phyloP scores from a whole-genome alignment of 2,888 invertebrate species.

The Lasioglossum marginatum region DNA sequence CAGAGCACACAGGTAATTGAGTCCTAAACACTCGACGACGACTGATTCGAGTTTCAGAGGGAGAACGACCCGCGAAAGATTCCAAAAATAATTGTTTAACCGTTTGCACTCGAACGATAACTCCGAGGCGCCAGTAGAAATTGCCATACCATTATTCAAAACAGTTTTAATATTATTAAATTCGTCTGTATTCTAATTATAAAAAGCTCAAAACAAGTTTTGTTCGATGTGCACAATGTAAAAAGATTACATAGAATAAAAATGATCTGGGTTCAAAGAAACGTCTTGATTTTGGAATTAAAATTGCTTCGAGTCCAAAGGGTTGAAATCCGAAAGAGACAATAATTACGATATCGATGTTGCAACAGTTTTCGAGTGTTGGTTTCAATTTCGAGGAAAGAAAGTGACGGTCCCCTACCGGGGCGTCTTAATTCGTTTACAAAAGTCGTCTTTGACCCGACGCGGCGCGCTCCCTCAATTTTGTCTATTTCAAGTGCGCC shows the following conservation, averaged over 20 bases:
- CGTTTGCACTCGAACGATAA: too few species aligned
- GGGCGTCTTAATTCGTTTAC: neutral
- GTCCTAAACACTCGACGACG: neutral
- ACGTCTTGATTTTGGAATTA: too few species aligned
- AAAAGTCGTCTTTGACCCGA: neutral
- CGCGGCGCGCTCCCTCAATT: neutral
- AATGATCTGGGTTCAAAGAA: too few species aligned
- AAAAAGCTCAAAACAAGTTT: too few species aligned
- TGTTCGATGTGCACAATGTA: too few species aligned
- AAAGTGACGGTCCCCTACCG: neutral
- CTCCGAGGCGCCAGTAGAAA: too few species aligned
- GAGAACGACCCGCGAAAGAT: neutral
- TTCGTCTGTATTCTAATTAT: too few species aligned
- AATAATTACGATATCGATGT: neutral
- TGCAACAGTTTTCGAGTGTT: neutral
- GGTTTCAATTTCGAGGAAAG: neutral
- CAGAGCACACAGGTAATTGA: conserved; percentile 5
- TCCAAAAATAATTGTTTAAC: neutral
- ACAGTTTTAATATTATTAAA: too few species aligned
- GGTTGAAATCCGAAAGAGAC: neutral
- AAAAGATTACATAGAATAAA: too few species aligned
- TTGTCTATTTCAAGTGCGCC: neutral
- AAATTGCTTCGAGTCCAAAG: too few species aligned
- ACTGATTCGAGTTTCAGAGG: neutral
- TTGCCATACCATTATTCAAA: too few species aligned